Percentiles rank a stretch among this genome's conserved stretches.
These are phyloP conservation scores for Xestoiulus laeticollis DNA, from an alignment of 2,888 invertebrate genomes.

Conservation along the genomic window DNA sequence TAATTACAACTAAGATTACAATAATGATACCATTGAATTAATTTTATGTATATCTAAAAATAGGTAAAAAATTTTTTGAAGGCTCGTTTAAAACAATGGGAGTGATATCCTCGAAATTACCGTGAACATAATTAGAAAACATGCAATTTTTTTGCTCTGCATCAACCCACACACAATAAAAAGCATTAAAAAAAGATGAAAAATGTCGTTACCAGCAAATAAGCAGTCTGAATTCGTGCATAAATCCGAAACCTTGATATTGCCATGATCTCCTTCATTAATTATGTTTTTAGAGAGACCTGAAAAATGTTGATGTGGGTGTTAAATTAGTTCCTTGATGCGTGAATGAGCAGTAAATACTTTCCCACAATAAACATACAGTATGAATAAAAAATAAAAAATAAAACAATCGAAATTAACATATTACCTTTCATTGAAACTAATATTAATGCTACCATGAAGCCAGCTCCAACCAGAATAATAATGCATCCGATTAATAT, in stretches of 20 bases:
- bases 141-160: neutral
- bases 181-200: neutral
- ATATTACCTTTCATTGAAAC: constrained; percentile 50
- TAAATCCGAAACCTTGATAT: constrained; percentile 45
- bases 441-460: constrained; percentile 49
- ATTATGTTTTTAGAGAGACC: neutral
- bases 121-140: neutral
- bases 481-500: constrained; percentile 50
- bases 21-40: too few relatives aligned
- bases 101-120: neutral
- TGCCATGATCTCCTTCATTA: constrained; percentile 44
- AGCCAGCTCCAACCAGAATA: constrained; percentile 39
- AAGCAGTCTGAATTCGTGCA: constrained; percentile 50
- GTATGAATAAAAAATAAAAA: neutral
- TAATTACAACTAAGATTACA: too few relatives aligned
- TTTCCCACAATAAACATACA: neutral
- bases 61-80: too few relatives aligned
- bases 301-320: neutral
- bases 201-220: neutral
- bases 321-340: neutral
- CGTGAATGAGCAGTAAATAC: neutral
- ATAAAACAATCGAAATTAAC: constrained; percentile 7
- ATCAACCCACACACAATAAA: neutral
- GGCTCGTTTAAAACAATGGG: constrained; percentile 2
- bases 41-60: too few relatives aligned